Evolutionary conservation across 2,797 vertebrate genomes (phyloP), one percentile per base, ranked within the genome.

Genomic region (Sebastes taczanowskii): DNA sequence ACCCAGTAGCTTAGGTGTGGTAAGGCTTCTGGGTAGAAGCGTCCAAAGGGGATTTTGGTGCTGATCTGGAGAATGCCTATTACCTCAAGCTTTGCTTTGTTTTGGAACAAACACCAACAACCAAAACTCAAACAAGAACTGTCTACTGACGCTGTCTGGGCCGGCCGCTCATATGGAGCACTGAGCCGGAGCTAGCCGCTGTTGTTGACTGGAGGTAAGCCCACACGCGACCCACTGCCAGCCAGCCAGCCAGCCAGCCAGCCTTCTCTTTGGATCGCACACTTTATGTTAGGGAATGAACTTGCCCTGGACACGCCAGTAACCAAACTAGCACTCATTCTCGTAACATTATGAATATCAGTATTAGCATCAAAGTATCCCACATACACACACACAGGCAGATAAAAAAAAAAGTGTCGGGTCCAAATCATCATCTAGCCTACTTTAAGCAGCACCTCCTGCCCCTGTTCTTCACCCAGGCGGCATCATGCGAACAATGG

Each of bases 401-500:
- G 58, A 75, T 71, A 60, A 81, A 61, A 80, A 71, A 71, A 74
- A 72, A 77, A 80, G 23, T 67, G 72, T 64, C 69, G 71, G 71
- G 84, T 88, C 86, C 82, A 92, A 80, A 93, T 90, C 80, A 90
- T 86, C 87, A 86, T 84, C 80, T 20, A 86, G 76, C 72, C 86
- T 82, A 81, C 84, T 89, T 83, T 83, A 76, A 85, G 80, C 94
- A 94, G 95, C 94, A 94, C 96, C 95, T 94, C 94, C 92, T 95
- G 93, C 94, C 92, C 95, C 94, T 92, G 92, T 64, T 81, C 83
- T 86, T 86, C 89, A 85, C 86, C 88, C 76, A 86, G 94, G 89
- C 94, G 88, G 94, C 95, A 93, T 95, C 96, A 96, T 94, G 91
- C 58, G 78, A 94, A 96, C 96, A 97, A 97, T 96, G 95, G 93